Percentiles rank a stretch among this genome's conserved stretches.
Evolutionary conservation across 2,888 invertebrate species (phyloP).

Genomic region (Boloria selene): DNA sequence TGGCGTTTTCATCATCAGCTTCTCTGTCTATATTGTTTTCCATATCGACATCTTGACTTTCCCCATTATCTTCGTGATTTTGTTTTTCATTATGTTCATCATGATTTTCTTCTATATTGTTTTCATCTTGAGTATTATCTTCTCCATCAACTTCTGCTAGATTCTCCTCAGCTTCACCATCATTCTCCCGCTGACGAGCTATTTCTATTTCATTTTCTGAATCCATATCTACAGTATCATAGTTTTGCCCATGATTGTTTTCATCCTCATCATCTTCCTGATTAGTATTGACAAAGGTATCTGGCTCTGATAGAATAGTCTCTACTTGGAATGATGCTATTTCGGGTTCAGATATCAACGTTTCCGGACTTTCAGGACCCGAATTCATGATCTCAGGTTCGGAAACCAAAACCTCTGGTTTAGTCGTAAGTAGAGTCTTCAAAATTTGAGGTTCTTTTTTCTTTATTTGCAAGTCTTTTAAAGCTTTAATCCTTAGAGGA

Average conservation of each 20-base stretch:
- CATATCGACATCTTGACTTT: constrained; percentile 48
- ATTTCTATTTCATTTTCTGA: constrained; percentile 79
- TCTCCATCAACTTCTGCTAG: constrained; percentile 51
- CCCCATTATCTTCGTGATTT: constrained; percentile 53
- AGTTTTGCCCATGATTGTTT: constrained; percentile 65
- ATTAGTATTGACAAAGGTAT: constrained; percentile 59
- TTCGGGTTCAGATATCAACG: constrained; percentile 78
- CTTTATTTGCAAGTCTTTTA: constrained; percentile 78
- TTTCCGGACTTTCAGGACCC: constrained; percentile 78
- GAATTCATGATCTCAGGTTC: constrained; percentile 78
- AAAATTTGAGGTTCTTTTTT: constrained; percentile 78
- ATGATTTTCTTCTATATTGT: constrained; percentile 51
- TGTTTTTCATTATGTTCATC: constrained; percentile 44
- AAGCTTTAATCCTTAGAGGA: constrained; percentile 75
- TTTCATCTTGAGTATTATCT: constrained; percentile 48
- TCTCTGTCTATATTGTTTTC: constrained; percentile 50
- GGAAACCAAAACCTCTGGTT: constrained; percentile 73
- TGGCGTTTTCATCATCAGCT: constrained; percentile 44
- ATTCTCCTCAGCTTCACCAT: constrained; percentile 50
- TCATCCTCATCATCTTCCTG: constrained; percentile 52
- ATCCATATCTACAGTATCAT: constrained; percentile 77
- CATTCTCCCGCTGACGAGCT: constrained; percentile 63
- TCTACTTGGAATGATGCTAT: constrained; percentile 79
- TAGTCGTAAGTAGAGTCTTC: constrained; percentile 74
- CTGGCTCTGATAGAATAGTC: constrained; percentile 74